Base-by-base conservation (phyloP, 2,113 vertebrate genomes). In the Eublepharis macularius region DNA sequence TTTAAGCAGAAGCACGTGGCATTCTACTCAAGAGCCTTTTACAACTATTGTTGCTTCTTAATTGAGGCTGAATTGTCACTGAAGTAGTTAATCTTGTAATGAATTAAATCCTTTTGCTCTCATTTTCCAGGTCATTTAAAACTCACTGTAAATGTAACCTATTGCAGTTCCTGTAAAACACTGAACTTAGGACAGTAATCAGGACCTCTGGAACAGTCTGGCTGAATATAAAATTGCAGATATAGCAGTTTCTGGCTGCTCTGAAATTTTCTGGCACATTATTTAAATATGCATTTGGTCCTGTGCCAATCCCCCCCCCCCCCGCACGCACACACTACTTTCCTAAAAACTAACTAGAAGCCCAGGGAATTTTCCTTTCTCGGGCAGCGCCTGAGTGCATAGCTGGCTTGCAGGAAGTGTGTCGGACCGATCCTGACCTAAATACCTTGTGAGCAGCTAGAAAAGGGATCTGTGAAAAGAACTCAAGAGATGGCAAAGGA, bases 71-170 rank as follows among this genome's bases (percentile, higher is more conserved):
- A 91, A 93, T 81, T 83, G 86, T 84, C 91, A 92, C 86, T 91
- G 91, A 95, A 96, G 94, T 81, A 90, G 93, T 90, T 92, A 93
- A 94, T 91, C 24, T 72, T 90, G 24, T 76, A 82, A 87, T 80
- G 80, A 91, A 79, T 92, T 92, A 87, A 89, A 89, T 92, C 92
- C 86, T 92, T 87, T 82, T 81, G 78, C 47, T 91, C 92, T 92
- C 81, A 85, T 80, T 89, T 94, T 93, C 89, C 3, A 63, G 76
- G 91, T 95, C 92, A 92, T 87, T 95, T 91, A 92, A 92, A 94
- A 94, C 93, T 91, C 93, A 92, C 90, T 94, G 89, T 85, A 91
- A 94, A 91, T 41, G 45, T 87, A 92, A 93, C 88, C 93, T 92
- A 43, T 36, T 91, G 91, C 81, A 88, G 88, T 94, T 94, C 94